Evolutionary conservation across 1,140 invertebrate species (phyloP), one percentile per base, ranked within the genome.

Genomic region (Notospermus geniculatus): DNA sequence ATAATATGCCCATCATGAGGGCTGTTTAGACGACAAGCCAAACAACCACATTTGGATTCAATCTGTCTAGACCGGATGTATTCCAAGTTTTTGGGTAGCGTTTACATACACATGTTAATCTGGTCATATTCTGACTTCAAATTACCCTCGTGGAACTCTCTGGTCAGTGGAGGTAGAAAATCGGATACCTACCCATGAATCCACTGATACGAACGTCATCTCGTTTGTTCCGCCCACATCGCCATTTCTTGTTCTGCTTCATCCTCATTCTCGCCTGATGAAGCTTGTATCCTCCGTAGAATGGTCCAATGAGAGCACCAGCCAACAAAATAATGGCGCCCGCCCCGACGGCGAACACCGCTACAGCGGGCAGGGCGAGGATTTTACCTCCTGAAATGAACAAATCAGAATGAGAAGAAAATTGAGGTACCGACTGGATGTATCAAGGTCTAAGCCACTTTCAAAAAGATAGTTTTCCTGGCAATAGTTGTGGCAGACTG

Each of bases 361-460:
- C 70, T 17, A 81, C 36, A 0, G 76, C 54, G 1, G 79, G 71
- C 2, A 72, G 71, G 25, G 74, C 72, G 13, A 81, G 57, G 25
- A 82, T 36, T 65, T 81, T 81, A n/a, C 71, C 71, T 67, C 72
- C 77, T 78, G 60, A 17, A 71, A 46, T 39, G 52, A 54, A 46
- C 65, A 58, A 56, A 55, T 9, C 23, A 9, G 41, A 7, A 63
- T 17, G 46, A 64, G 25, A 55, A 54, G 13, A 66, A 30, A 15
- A 67, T 27, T 1, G 57, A 28, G 39, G 41, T 45, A 41, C 50
- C 63, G 17, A 60, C 5, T 15, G 54, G 30, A 23, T 57, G n/a
- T 15, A 57, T 22, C 27, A 22, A 9, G 22, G 17, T 22, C 28
- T 25, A 17, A n/a, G 19, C 22, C 22, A 59, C 1, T 19, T 17